phyloP scores from a whole-genome alignment of 2,797 vertebrate species.

The Chanos chanos region DNA sequence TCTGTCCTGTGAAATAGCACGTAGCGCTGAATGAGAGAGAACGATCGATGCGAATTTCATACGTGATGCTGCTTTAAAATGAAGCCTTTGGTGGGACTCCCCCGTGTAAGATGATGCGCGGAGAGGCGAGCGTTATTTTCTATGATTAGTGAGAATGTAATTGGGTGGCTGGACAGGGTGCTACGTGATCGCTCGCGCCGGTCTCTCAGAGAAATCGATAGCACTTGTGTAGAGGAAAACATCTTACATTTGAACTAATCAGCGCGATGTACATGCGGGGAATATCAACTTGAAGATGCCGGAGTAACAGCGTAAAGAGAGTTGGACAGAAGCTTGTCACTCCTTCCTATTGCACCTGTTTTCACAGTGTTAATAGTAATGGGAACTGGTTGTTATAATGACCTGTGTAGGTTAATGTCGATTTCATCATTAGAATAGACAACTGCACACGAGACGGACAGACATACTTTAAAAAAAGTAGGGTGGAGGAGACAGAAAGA shows the following conservation, averaged over 20 bases:
- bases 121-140: slow-evolving; percentile 12
- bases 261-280: slow-evolving; percentile 20
- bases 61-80: background rate
- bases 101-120: background rate
- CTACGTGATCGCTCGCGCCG: background rate
- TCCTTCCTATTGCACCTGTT: background rate
- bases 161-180: slow-evolving; percentile 3
- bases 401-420: no score
- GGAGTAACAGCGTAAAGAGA: background rate
- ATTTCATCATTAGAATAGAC: background rate
- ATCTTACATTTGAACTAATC: slow-evolving; percentile 32
- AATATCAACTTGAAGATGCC: slow-evolving; percentile 34
- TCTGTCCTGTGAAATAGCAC: no score
- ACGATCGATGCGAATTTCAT: background rate
- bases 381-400: background rate
- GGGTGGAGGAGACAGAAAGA: no score
- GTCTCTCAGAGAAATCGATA: slow-evolving; percentile 32
- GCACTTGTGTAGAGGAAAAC: slow-evolving; percentile 26
- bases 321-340: background rate
- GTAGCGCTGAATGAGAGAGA: no score
- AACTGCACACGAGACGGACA: no score
- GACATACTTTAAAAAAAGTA: no score
- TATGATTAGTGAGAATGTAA: slow-evolving; percentile 12
- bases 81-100: slow-evolving; percentile 12
- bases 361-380: background rate